phyloP scores from a whole-genome alignment of 2,113 vertebrate species.

The Acinonyx jubatus region DNA sequence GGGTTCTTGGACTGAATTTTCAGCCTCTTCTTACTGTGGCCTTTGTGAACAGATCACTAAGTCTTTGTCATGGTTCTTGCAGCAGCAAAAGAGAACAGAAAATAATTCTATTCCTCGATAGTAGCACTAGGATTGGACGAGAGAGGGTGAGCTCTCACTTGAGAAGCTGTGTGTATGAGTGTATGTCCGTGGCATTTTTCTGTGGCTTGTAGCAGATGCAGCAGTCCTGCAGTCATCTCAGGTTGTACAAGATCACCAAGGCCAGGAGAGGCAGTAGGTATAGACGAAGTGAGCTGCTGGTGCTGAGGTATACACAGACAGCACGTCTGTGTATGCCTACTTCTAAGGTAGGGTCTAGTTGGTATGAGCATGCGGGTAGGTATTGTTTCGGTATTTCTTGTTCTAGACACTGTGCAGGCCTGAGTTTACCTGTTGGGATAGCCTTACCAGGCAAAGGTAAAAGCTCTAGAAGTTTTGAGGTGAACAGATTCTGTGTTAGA shows the following conservation, averaged over 20 bases:
- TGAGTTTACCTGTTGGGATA: neutral
- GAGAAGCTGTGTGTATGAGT: neutral
- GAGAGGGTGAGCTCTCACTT: neutral
- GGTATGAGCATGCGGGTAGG: neutral
- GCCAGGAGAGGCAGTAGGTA: neutral
- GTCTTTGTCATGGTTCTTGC: neutral
- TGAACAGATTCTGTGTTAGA: neutral
- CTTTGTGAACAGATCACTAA: conserved; percentile 20
- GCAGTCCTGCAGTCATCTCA: neutral
- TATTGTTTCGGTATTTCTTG: neutral
- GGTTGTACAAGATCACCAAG: neutral
- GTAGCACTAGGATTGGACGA: neutral
- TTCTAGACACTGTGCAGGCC: neutral
- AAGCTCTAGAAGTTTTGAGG: neutral
- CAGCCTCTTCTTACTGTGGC: conserved; percentile 33
- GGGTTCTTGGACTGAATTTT: conserved; percentile 36
- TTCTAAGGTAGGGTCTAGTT: neutral
- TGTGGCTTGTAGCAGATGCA: neutral
- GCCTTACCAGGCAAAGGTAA: neutral
- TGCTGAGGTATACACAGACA: neutral
- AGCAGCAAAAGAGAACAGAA: neutral
- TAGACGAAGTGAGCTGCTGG: neutral
- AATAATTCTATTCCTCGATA: neutral
- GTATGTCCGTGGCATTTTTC: neutral
- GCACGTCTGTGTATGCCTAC: neutral